These are phyloP conservation scores for Ophion slaviceki DNA, from an alignment of 2,888 invertebrate species.

Conservation along the genomic window DNA sequence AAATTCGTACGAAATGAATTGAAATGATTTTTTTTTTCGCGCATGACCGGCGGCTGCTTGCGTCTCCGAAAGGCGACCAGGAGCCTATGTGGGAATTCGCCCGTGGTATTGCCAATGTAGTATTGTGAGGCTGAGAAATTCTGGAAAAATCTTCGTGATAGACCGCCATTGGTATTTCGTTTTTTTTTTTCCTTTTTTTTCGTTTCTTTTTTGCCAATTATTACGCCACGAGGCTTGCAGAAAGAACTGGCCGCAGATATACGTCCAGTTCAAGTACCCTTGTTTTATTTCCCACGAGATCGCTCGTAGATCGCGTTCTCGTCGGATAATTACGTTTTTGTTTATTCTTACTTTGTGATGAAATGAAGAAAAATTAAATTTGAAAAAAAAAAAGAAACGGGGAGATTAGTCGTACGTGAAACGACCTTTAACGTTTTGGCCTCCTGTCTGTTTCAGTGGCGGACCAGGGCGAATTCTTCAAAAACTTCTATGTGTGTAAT, in stretches of 20 bases:
- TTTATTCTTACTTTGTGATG: slow-evolving; percentile 28
- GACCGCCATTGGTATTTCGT: slow-evolving; percentile 34
- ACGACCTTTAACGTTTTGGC: slow-evolving; percentile 84
- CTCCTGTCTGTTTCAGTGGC: slow-evolving; percentile 87
- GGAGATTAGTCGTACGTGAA: slow-evolving; percentile 50
- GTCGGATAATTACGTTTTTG: slow-evolving; percentile 51
- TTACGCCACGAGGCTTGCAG: slow-evolving; percentile 28
- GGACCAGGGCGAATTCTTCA: slow-evolving; percentile 94
- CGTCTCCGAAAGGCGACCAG: slow-evolving; percentile 73
- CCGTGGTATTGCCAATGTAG: slow-evolving; percentile 75
- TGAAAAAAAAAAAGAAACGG: slow-evolving; percentile 43
- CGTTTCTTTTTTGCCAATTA: slow-evolving; percentile 5
- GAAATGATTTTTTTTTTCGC: slow-evolving; percentile 65
- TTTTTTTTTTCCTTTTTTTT: slow-evolving; percentile 8
- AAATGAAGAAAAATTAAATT: slow-evolving; percentile 45
- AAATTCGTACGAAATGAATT: slow-evolving; percentile 27
- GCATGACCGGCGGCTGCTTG: slow-evolving; percentile 69
- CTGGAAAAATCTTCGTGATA: slow-evolving; percentile 26
- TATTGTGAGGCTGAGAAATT: slow-evolving; percentile 47
- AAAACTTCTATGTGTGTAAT: slow-evolving; percentile 91
- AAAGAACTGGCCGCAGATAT: slow-evolving; percentile 33
- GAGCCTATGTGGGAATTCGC: slow-evolving; percentile 83
- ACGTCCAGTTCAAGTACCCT: slow-evolving; percentile 51
- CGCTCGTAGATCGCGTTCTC: slow-evolving; percentile 58
- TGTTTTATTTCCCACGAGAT: slow-evolving; percentile 57